phyloP scores from a whole-genome alignment of 2,113 vertebrate genomes.

The Sinosuthora webbiana region DNA sequence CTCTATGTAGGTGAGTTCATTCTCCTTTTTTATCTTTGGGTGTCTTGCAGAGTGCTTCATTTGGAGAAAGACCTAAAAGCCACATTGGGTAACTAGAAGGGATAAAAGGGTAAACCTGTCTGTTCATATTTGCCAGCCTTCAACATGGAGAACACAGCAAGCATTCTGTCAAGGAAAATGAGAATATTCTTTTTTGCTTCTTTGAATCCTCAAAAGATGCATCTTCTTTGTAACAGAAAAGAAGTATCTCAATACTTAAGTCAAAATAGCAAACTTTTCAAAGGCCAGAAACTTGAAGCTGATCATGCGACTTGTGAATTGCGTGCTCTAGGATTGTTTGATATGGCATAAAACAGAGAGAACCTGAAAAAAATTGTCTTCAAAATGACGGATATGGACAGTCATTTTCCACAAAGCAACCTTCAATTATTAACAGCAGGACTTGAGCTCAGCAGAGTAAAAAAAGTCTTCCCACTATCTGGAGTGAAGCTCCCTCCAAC shows the following conservation, averaged over 20 bases:
- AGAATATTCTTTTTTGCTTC: conserved; percentile 67
- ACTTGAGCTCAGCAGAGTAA: conserved; percentile 27
- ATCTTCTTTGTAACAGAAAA: conserved; percentile 70
- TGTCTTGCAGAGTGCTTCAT: conserved; percentile 64
- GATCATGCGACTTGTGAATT: conserved; percentile 26
- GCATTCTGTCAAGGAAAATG: conserved; percentile 72
- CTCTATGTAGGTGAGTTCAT: conserved; percentile 24
- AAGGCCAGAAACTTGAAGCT: conserved; percentile 64
- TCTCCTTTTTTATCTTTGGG: conserved; percentile 62
- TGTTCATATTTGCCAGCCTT: conserved; percentile 65
- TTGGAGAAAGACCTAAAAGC: conserved; percentile 71
- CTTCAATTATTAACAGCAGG: conserved; percentile 55
- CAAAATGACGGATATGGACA: conserved; percentile 12
- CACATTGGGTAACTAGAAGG: conserved; percentile 65
- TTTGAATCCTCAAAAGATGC: conserved; percentile 75
- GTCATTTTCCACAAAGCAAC: conserved; percentile 17
- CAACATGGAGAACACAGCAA: conserved; percentile 68
- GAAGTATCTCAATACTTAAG: conserved; percentile 71
- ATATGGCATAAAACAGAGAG: conserved; percentile 36
- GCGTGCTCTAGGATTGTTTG: conserved; percentile 20
- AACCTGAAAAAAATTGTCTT: conserved; percentile 36
- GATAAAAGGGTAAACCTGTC: conserved; percentile 72
- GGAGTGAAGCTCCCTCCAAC: conserved; percentile 39
- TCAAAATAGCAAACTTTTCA: conserved; percentile 76
- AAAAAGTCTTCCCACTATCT: conserved; percentile 10